Percentiles rank a stretch among this genome's conserved stretches.
Conservation (phyloP, 2,113 vertebrate species). For the Thalassoma bifasciatum region DNA sequence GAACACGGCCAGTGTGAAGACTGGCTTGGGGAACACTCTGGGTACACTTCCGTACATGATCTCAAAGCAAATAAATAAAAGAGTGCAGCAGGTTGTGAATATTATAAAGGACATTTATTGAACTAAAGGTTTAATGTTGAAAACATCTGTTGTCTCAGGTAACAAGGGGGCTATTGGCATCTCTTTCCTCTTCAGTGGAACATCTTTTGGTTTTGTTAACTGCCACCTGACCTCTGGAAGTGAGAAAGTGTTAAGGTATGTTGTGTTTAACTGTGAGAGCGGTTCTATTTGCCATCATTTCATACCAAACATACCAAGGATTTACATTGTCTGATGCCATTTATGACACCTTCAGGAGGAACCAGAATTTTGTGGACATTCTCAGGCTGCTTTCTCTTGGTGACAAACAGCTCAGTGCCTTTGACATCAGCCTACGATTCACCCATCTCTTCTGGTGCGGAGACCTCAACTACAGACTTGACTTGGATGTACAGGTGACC, state of each 20-base stretch:
- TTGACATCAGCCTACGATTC: constrained; percentile 86
- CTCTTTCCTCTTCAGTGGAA: constrained; percentile 87
- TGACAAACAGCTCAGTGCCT: constrained; percentile 81
- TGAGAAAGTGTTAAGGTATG: constrained; percentile 88
- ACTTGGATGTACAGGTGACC: constrained; percentile 84
- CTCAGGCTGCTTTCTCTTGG: constrained; percentile 84
- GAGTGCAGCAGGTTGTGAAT: constrained; percentile 1
- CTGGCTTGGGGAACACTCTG: constrained; percentile 88
- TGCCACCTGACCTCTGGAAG: constrained; percentile 90
- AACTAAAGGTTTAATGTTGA: constrained; percentile 1
- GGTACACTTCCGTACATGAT: constrained; percentile 72
- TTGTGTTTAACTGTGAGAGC: neutral
- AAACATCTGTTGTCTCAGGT: constrained; percentile 74
- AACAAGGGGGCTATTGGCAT: constrained; percentile 90
- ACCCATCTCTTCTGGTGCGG: constrained; percentile 88
- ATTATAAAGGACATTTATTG: constrained; percentile 2
- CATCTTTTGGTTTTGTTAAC: constrained; percentile 90
- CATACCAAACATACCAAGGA: neutral
- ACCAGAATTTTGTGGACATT: constrained; percentile 86
- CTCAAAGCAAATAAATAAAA: constrained; percentile 6
- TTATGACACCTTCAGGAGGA: constrained; percentile 75
- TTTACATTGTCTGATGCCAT: neutral
- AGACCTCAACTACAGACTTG: constrained; percentile 87
- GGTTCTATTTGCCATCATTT: neutral
- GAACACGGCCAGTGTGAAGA: constrained; percentile 88